phyloP scores from a whole-genome alignment of 2,113 vertebrate genomes.

The Trachemys scripta region DNA sequence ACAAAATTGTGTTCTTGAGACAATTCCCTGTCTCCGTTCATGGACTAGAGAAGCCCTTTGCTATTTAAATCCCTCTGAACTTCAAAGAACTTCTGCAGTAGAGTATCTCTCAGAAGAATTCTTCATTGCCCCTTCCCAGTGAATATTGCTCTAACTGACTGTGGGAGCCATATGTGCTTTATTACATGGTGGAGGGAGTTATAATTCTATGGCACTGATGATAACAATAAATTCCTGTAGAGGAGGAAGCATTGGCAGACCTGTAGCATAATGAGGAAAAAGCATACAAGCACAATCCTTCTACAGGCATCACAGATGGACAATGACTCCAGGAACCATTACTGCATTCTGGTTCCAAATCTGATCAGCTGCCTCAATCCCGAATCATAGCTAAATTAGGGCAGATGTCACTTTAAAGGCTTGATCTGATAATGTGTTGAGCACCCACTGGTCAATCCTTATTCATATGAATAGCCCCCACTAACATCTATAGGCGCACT shows the following conservation, averaged over 20 bases:
- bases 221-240: background rate
- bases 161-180: background rate
- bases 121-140: background rate
- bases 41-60: background rate
- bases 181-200: background rate
- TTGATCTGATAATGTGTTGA: rapidly evolving
- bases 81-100: background rate
- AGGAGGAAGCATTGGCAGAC: background rate
- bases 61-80: constrained; percentile 7
- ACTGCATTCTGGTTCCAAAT: background rate
- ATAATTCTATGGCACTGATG: background rate
- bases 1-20: background rate
- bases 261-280: background rate
- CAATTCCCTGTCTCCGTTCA: background rate
- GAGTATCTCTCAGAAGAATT: background rate
- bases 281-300: background rate
- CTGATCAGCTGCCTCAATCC: rapidly evolving
- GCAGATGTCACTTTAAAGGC: background rate
- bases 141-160: background rate
- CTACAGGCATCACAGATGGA: background rate
- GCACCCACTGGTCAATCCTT: rapidly evolving
- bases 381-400: rapidly evolving
- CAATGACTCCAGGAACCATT: background rate
- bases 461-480: background rate
- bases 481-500: background rate